Conservation (phyloP, 2,797 vertebrate species). For the Neostethus bicornis region DNA sequence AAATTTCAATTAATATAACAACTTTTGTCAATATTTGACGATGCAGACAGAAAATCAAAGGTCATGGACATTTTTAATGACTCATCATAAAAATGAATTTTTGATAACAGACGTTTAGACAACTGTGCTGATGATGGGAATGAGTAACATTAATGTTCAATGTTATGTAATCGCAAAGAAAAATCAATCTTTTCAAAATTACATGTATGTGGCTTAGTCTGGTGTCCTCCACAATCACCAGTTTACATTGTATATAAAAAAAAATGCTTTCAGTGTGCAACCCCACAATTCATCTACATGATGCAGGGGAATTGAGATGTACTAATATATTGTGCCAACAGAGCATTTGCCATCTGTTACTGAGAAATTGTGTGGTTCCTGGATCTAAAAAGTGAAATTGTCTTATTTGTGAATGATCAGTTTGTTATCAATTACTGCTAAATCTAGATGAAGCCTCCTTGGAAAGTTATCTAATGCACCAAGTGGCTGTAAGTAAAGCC, state of each 20-base stretch:
- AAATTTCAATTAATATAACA: neutral
- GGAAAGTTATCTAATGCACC: neutral
- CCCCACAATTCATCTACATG: constrained; percentile 1
- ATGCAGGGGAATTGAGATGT: too few relatives aligned
- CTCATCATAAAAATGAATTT: too few relatives aligned
- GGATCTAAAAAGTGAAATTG: constrained; percentile 3
- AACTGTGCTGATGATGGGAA: too few relatives aligned
- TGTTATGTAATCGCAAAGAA: too few relatives aligned
- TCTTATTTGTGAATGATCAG: constrained; percentile 3
- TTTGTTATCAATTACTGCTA: constrained; percentile 1
- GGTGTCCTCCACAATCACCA: too few relatives aligned
- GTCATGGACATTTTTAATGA: neutral
- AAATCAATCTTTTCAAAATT: too few relatives aligned
- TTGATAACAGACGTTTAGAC: too few relatives aligned
- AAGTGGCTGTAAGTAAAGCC: constrained; percentile 7
- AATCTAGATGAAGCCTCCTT: constrained; percentile 5
- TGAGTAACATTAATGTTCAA: too few relatives aligned
- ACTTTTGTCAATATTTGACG: neutral
- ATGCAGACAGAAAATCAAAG: neutral
- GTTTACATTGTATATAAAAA: neutral
- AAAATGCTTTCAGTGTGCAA: neutral
- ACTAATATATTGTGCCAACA: constrained; percentile 6
- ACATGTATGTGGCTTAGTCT: too few relatives aligned
- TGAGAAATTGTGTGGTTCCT: constrained; percentile 1
- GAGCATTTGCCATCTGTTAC: constrained; percentile 10